Percentiles rank a stretch among this genome's conserved stretches.
Conservation (phyloP, 2,888 invertebrate species). For the Ectemnius lituratus region DNA sequence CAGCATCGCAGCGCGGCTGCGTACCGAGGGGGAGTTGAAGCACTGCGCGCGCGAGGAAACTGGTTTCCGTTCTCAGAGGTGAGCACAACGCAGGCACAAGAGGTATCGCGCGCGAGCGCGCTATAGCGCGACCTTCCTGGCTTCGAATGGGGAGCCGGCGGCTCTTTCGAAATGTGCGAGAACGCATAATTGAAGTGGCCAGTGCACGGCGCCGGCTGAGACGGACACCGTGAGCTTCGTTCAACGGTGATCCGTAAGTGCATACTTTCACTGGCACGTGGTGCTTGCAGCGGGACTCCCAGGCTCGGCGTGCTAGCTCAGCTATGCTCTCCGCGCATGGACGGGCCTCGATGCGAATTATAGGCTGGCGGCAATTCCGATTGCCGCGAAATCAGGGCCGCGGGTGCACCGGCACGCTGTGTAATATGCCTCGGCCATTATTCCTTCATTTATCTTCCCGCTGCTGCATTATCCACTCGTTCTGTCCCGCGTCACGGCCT, state of each 20-base stretch:
- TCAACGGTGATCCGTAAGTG: constrained; percentile 37
- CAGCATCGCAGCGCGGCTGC: constrained; percentile 19
- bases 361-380: constrained; percentile 27
- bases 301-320: not conserved
- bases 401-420: constrained; percentile 28
- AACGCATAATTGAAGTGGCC: constrained; percentile 48
- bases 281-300: constrained; percentile 18
- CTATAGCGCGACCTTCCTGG: constrained; percentile 37
- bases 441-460: constrained; percentile 37
- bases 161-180: constrained; percentile 38
- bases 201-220: constrained; percentile 39
- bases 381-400: constrained; percentile 52
- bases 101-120: not conserved
- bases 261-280: constrained; percentile 62
- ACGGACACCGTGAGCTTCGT: constrained; percentile 31
- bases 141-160: no score
- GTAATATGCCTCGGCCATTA: constrained; percentile 35
- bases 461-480: constrained; percentile 31
- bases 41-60: constrained; percentile 38
- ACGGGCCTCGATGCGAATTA: constrained; percentile 32
- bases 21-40: no score
- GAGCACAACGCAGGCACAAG: constrained; percentile 3
- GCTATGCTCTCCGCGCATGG: constrained; percentile 3
- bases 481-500: constrained; percentile 23
- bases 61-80: constrained; percentile 56